Evolutionary conservation across 2,113 vertebrate genomes (phyloP), one percentile per base, ranked within the genome.

Genomic region (Platysteira castanea): DNA sequence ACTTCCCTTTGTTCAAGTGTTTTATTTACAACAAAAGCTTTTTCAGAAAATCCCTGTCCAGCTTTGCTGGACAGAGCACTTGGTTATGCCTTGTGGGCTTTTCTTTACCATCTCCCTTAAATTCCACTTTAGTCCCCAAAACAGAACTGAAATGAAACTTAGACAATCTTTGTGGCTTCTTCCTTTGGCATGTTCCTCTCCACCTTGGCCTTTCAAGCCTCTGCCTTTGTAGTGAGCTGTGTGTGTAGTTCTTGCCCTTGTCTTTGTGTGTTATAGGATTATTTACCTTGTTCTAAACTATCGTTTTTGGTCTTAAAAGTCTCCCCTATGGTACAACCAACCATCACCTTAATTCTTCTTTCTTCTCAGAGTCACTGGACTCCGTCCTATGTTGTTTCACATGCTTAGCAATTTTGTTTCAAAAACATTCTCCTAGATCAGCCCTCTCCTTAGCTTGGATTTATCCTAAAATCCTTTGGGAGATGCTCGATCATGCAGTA

Each of bases 361-460:
- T 44, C 14, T 81, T 64, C 46, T 42, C 20, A 9, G 54, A 57
- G n/a, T 47, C 68, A 21, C 49, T 67, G 42, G 37, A 24, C n/a
- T 59, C 64, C 31, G 44, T 85, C 19, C 30, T 33, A 1, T 18
- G 10, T 33, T 56, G 18, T 47, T 42, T 75, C 20, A 20, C 49
- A 26, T 16, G 19, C 44, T 56, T 21, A 67, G 13, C 19, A 42
- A 7, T 50, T 82, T 49, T 69, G 9, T 44, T 80, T 84, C 52
- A 54, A 39, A 77, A 81, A 4, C 0, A 0, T 68, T 75, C 24
- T 52, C 2, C 5, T 28, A 30, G 23, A 33, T 85, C 70, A 69
- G 13, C 15, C 37, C 46, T 60, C 15, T 61, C 35, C n/a, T 53
- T 46, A 65, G 33, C 21, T 54, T 56, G 30, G n/a, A 30, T 78